Evolutionary conservation across 2,888 invertebrate genomes (phyloP), one percentile per base, ranked within the genome.

Genomic region (Agrilus biguttatus): DNA sequence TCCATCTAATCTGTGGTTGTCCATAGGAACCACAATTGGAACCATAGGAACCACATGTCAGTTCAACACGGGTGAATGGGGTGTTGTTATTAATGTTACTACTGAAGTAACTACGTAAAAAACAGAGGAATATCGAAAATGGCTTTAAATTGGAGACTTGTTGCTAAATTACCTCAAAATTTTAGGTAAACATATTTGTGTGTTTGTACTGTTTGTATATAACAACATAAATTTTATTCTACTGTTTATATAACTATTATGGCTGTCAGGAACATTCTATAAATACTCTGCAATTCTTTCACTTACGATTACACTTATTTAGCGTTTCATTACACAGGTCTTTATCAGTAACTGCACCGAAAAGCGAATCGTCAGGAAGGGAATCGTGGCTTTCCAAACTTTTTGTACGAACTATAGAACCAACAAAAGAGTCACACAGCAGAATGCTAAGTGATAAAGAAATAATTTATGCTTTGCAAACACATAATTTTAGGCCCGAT

Each of bases 391-490:
- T 92, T 44, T 87, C 86, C 52, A 92, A 90, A 66, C 69, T 93
- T 49, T 70, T 91, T 56, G 91, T 92, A 36, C 75, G 91, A 48
- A 87, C 83, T 64, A 89, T 93, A 60, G 91, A 93, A 62, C 90
- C 92, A 5, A 90, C 91, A 2, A 92, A 91, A 66, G 92, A 93
- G 63, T 86, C 95, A 3, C 97, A 97, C 67, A 96, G 96, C 58
- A 83, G 92, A 50, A 88, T 95, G 82, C 75, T 97, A 39, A 91
- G 95, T 57, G 91, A 92, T 68, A 95, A 95, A 68, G 96, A 96
- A 68, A 78, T 85, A 45, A 85, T 98, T 56, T 97, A 91, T 68
- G 91, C 95, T 49, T 73, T 97, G 46, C 89, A 93, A 63, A 95
- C 93, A 49, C 93, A 96, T 67, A 89, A 92, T 65, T 87, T 93